phyloP scores from a whole-genome alignment of 2,113 vertebrate species.

The Marmota flaviventris region DNA sequence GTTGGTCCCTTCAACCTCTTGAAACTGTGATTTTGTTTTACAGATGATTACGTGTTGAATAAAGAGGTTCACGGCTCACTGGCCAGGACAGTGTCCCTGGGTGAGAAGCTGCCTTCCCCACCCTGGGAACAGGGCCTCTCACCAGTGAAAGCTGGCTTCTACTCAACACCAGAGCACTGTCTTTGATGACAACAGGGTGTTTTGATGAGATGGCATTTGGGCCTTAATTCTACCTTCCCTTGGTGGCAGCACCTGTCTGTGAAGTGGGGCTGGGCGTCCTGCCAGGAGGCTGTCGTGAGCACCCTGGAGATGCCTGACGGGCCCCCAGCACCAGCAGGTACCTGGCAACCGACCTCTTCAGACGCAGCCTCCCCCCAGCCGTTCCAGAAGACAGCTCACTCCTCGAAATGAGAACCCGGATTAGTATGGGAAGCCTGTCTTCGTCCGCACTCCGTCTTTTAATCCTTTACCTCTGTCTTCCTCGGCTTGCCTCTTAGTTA shows the following conservation, averaged over 20 bases:
- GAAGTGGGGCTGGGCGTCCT: too few species aligned
- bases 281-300: not conserved
- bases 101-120: not conserved
- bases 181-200: too few species aligned
- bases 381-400: not conserved
- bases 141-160: not conserved
- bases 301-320: not conserved
- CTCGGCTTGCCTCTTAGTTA: not conserved
- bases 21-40: not conserved
- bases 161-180: not conserved
- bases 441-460: not conserved
- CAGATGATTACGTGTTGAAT: not conserved
- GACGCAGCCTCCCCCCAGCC: not conserved
- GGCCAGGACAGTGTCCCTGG: not conserved
- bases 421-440: not conserved
- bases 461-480: not conserved
- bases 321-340: too few species aligned
- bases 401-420: not conserved
- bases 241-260: not conserved
- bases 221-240: not conserved
- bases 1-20: not conserved
- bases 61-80: not conserved
- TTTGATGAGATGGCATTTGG: not conserved
- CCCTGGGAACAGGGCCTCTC: accelerated
- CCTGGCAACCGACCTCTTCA: not conserved